Percentiles rank a stretch among this genome's conserved stretches.
Evolutionary conservation across 2,797 vertebrate genomes (phyloP).

Genomic region (Hoplostethus mediterraneus): DNA sequence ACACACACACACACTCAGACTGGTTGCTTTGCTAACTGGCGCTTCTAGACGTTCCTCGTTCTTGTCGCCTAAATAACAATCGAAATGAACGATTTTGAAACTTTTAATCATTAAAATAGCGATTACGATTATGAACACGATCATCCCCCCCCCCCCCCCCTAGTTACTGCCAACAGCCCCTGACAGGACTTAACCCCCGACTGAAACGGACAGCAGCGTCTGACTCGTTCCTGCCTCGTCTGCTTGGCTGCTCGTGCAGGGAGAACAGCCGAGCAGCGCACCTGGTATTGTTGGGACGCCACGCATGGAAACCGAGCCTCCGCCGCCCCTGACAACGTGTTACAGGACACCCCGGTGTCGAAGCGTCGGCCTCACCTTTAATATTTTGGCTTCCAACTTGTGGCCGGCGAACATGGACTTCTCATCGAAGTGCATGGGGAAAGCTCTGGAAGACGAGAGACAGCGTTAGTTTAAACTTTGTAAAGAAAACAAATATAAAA

Average conservation of each 20-base stretch:
- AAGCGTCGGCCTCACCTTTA: slow-evolving; percentile 87
- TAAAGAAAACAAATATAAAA: not conserved
- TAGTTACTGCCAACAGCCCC: too few species aligned
- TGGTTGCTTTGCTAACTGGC: too few species aligned
- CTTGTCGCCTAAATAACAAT: too few species aligned
- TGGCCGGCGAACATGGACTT: slow-evolving; percentile 97
- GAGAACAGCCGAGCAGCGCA: not conserved
- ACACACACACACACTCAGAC: too few species aligned
- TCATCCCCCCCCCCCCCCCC: too few species aligned
- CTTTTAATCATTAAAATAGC: too few species aligned
- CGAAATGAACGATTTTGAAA: too few species aligned
- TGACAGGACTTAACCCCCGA: too few species aligned
- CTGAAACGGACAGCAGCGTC: too few species aligned
- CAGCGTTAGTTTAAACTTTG: not conserved
- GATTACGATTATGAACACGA: too few species aligned
- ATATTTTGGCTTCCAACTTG: slow-evolving; percentile 90
- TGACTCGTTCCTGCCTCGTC: not conserved
- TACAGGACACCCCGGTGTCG: not conserved
- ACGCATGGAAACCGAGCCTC: not conserved
- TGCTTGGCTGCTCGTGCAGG: not conserved
- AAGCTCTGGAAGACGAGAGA: slow-evolving; percentile 82
- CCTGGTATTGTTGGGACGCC: not conserved
- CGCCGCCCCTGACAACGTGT: not conserved
- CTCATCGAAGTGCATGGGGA: slow-evolving; percentile 98
- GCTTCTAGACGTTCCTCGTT: too few species aligned